Evolutionary conservation across 2,113 vertebrate genomes (phyloP), one percentile per base, ranked within the genome.

Genomic region (Bubo scandiacus): DNA sequence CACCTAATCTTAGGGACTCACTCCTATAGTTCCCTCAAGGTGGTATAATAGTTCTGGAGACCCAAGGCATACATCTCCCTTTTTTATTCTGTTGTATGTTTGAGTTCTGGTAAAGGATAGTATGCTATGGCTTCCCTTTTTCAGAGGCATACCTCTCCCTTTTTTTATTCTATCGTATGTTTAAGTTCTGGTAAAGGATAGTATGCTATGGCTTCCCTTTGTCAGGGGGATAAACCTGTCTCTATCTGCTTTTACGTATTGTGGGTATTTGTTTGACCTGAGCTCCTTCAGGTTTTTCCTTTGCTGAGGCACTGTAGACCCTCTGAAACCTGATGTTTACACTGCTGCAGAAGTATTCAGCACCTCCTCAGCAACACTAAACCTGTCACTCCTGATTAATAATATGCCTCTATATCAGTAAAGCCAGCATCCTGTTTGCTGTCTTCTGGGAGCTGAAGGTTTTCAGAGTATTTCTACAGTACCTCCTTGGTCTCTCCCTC

Each of bases 351-450:
- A 40, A 89, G 38, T n/a, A 18, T 71, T 92, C 63, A 77, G 54
- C 77, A 62, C 61, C 73, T 89, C 62, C 62, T 90, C 42, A 38
- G 88, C 74, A 77, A 2, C 80, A 22, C 52, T 57, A 87, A 93
- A 92, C 49, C 42, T 26, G 1, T 77, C 52, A 23, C 25, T 96
- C 71, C 91, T 93, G 91, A 89, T 96, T 90, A 90, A 94, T 94
- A 66, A 51, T 21, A 3, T 55, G 51, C 47, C 51, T 83, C 75
- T 90, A 25, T 91, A 54, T 96, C 96, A 94, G 85, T 34, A 70
- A 72, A 94, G 36, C 85, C 93, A 92, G 93, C 80, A 86, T 91
- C 47, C 91, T 95, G 36, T 40, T 65, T 68, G 65, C 70, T 88
- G 40, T 73, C 82, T 84, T 77, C 45, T 81, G 95, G 95, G 96